Evolutionary conservation across 2,888 invertebrate genomes (phyloP), one percentile per base, ranked within the genome.

Genomic region (Cylindroiulus punctatus): DNA sequence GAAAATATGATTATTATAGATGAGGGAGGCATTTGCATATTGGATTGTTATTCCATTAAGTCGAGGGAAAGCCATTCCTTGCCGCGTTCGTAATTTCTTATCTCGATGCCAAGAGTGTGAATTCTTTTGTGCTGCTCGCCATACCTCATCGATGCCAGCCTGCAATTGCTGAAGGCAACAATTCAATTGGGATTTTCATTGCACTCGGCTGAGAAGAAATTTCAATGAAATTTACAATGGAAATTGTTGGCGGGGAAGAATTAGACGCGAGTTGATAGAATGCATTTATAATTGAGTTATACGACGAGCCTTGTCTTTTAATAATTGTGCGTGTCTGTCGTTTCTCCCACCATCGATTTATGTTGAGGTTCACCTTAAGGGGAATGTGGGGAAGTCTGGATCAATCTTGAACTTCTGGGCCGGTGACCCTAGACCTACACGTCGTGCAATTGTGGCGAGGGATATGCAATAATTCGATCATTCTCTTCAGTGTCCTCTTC

Each of bases 21-120:
- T 52, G 52, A 52, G 52, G n/a, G 52, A 52, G 52, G n/a, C 52
- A 52, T 52, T 52, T 52, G 52, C 52, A 52, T 52, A 52, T 52
- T 52, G 52, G 52, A 52, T 52, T 52, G 52, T 52, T 52, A 52
- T 52, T 52, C 52, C 52, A 52, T 52, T 52, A 52, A 52, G 52
- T 52, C n/a, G n/a, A 52, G n/a, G 52, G 52, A 52, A 52, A 52
- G 8, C 52, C 52, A 52, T 52, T 52, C 52, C n/a, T 52, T 19
- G 52, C n/a, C 19, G n/a, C 8, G n/a, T n/a, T 52, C 52, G 52
- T 52, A 52, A 52, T 52, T 52, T 52, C 52, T 52, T 52, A 52
- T 52, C 52, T 52, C 19, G 52, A 3, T 5, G 14, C n/a, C n/a
- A 52, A 52, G 52, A 52, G 52, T 52, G 52, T n/a, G 52, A 19